These are phyloP conservation scores for Zeus faber DNA, from an alignment of 2,113 vertebrate genomes.

Conservation along the genomic window DNA sequence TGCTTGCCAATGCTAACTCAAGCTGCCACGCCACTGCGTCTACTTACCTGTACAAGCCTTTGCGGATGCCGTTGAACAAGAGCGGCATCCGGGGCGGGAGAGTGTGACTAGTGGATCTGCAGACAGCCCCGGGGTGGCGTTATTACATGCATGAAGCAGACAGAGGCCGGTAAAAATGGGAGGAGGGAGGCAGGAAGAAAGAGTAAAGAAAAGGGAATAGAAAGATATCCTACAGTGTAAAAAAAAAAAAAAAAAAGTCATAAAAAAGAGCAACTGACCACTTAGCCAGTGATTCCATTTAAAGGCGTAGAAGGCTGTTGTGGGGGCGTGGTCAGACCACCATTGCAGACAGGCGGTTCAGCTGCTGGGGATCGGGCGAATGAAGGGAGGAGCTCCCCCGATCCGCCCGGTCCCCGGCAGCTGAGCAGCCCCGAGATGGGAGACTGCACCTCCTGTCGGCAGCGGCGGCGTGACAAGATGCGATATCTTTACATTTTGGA, in stretches of 20 bases:
- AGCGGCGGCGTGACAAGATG: too few species aligned
- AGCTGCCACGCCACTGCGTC: not conserved
- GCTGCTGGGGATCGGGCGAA: too few species aligned
- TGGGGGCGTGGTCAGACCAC: too few species aligned
- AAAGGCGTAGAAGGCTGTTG: too few species aligned
- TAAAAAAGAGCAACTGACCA: slow-evolving; percentile 3
- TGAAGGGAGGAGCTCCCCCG: too few species aligned
- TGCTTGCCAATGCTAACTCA: not conserved
- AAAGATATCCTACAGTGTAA: slow-evolving; percentile 7
- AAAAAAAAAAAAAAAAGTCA: slow-evolving; percentile 3
- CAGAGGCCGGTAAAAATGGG: slow-evolving; percentile 6
- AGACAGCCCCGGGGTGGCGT: slow-evolving; percentile 47
- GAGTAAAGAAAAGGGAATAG: slow-evolving; percentile 14
- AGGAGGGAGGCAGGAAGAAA: slow-evolving; percentile 14
- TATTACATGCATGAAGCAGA: slow-evolving; percentile 58
- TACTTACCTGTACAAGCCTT: slow-evolving; percentile 75
- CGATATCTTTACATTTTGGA: too few species aligned
- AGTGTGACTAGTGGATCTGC: slow-evolving; percentile 80
- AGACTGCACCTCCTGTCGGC: too few species aligned
- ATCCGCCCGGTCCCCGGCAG: too few species aligned
- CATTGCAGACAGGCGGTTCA: too few species aligned
- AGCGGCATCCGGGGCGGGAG: slow-evolving; percentile 87
- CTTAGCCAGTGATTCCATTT: slow-evolving; percentile 52
- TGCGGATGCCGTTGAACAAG: too few species aligned
- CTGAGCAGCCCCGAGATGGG: too few species aligned